A percentile compares a stretch with the other conserved stretches of the same genome.
These are phyloP conservation scores for Ceuthmochares aereus DNA, from an alignment of 2,113 vertebrate genomes.

Conservation along the genomic window DNA sequence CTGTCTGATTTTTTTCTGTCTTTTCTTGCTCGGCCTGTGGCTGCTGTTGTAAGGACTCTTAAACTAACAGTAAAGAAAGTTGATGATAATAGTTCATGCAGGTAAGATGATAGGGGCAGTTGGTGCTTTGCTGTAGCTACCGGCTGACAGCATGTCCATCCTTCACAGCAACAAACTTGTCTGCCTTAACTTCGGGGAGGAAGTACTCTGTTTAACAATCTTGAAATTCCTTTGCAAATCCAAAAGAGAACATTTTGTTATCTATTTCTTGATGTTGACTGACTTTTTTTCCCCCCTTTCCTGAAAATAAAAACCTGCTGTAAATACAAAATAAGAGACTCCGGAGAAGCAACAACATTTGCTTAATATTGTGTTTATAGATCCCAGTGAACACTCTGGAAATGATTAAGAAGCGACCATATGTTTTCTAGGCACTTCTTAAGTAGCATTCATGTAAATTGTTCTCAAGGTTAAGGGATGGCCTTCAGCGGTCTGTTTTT, in stretches of 20 bases:
- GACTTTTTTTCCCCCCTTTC: neutral
- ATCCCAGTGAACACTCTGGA: neutral
- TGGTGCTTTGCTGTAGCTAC: slow-evolving; percentile 55
- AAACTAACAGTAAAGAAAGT: slow-evolving; percentile 89
- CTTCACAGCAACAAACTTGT: slow-evolving; percentile 18
- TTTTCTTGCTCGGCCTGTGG: slow-evolving; percentile 80
- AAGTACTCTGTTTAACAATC: neutral
- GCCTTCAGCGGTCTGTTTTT: neutral
- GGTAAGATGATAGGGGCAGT: slow-evolving; percentile 81
- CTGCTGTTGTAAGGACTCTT: slow-evolving; percentile 83
- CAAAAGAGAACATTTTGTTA: neutral
- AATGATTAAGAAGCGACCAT: neutral
- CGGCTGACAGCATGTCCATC: slow-evolving; percentile 32
- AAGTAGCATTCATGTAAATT: neutral
- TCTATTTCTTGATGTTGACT: neutral
- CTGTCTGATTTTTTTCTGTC: slow-evolving; percentile 73
- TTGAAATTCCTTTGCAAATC: slow-evolving; percentile 20
- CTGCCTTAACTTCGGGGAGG: slow-evolving; percentile 12
- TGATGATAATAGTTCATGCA: slow-evolving; percentile 88
- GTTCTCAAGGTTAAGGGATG: neutral
- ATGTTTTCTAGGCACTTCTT: neutral
- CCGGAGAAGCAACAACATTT: neutral
- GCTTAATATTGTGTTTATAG: neutral
- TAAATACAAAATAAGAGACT: neutral
- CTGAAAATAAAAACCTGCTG: neutral